Base-by-base conservation (phyloP, 2,888 invertebrate genomes). In the Eilema griseolum region DNA sequence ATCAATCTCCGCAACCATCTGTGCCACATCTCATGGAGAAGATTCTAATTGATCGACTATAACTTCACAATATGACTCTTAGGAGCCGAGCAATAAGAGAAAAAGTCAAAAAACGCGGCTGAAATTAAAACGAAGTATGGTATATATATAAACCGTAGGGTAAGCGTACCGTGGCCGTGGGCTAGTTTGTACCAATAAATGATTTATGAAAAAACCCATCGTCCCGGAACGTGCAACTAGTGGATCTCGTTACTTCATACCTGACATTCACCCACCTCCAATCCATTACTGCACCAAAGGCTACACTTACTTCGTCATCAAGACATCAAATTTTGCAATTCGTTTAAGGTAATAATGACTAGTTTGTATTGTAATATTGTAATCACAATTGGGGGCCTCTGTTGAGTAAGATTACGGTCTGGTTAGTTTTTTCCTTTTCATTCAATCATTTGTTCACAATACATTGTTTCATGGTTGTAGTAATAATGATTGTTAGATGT, bases 221-320 rank as follows among this genome's bases (percentile, higher is more conserved):
- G 70, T 76, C 78, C n/a, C 46, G 71, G 69, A 64, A 74, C 31
- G 11, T 14, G 16, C n/a, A 64, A 62, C 67, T 11, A 28, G 65
- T 69, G 41, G 33, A 67, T 74, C 71, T 41, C 46, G 65, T 79
- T 75, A 61, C 68, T 71, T 66, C 74, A 73, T 46, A 28, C 24
- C 41, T 70, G 66, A 68, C 61, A 72, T 41, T 73, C 72, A 70
- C 63, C 63, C n/a, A 63, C 66, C 23, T 56, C 26, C 20, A 20
- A 24, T 57, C 8, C 20, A n/a, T 61, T 20, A 37, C 57, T 66
- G 26, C 23, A 65, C 56, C 59, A 66, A 59, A 59, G 37, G 33
- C 66, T n/a, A 52, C 59, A 37, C 37, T n/a, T 31, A 28, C 28
- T 61, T 33, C 26, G 61, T 28, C 61, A 31, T 76, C 77, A 75